Conservation (phyloP, 2,113 vertebrate species). For the Redunca redunca region DNA sequence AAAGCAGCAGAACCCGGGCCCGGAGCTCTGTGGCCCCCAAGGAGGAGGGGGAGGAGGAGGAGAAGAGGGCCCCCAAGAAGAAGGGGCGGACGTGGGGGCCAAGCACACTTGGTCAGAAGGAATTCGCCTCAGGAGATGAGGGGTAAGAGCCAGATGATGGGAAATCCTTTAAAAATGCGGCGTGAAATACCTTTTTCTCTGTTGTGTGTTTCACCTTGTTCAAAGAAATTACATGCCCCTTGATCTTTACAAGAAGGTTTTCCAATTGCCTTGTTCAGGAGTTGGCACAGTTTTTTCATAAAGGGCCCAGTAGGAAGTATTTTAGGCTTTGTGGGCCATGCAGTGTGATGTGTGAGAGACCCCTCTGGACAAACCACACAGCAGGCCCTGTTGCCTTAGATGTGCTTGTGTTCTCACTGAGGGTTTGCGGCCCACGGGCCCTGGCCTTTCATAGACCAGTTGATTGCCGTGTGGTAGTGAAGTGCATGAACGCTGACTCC, state of each 20-base stretch:
- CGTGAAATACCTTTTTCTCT: neutral
- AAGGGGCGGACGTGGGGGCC: conserved; percentile 89
- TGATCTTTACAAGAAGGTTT: neutral
- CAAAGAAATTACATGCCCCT: neutral
- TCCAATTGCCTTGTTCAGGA: neutral
- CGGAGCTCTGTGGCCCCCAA: conserved; percentile 83
- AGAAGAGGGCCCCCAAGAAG: conserved; percentile 91
- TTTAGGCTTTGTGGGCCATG: neutral
- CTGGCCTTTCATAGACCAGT: neutral
- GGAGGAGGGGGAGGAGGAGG: conserved; percentile 90
- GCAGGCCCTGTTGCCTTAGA: neutral
- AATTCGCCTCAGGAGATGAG: conserved; percentile 86
- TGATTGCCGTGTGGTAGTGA: fast-evolving
- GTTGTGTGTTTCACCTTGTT: neutral
- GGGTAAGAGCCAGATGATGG: conserved; percentile 78
- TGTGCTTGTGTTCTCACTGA: neutral
- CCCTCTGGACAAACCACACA: neutral
- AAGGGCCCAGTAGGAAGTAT: neutral
- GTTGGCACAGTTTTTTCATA: neutral
- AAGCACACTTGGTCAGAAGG: conserved; percentile 84
- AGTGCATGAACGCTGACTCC: neutral
- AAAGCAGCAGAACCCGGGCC: conserved; percentile 87
- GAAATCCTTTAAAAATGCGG: neutral
- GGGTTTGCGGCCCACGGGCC: neutral
- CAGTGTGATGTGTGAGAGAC: neutral